phyloP scores from a whole-genome alignment of 2,888 invertebrate species.

The Autographa pulchrina region DNA sequence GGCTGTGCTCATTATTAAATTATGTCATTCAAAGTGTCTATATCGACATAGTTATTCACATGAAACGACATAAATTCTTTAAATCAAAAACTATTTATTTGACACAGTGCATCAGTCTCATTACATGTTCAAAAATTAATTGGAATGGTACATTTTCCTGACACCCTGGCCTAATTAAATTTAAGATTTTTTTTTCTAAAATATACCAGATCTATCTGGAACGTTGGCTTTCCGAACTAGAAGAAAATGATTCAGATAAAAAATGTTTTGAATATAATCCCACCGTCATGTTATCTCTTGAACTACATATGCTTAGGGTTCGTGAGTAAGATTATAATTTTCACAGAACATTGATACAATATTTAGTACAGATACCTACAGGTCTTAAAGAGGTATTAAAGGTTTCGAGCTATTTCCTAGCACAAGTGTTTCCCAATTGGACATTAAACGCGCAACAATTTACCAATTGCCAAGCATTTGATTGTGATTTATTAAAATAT shows the following conservation, averaged over 20 bases:
- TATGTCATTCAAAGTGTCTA: slow-evolving; percentile 1
- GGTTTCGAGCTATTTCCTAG: too few relatives aligned
- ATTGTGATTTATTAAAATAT: background rate
- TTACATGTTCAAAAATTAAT: background rate
- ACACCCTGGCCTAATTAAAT: background rate
- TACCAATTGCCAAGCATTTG: too few relatives aligned
- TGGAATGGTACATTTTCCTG: background rate
- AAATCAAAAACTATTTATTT: background rate
- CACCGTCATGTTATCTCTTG: too few relatives aligned
- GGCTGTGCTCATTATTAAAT: background rate
- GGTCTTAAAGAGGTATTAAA: too few relatives aligned
- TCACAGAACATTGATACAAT: too few relatives aligned
- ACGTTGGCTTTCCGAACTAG: background rate
- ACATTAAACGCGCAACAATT: too few relatives aligned
- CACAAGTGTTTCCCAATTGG: too few relatives aligned
- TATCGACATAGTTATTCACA: background rate
- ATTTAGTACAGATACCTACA: too few relatives aligned
- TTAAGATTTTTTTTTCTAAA: background rate
- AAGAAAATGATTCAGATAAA: background rate
- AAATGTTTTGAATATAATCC: background rate
- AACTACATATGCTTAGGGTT: too few relatives aligned
- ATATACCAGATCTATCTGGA: background rate
- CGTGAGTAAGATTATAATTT: too few relatives aligned
- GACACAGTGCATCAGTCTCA: background rate
- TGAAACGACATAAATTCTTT: background rate